These are phyloP conservation scores for Atlantisia rogersi DNA, from an alignment of 2,113 vertebrate genomes.

Conservation along the genomic window DNA sequence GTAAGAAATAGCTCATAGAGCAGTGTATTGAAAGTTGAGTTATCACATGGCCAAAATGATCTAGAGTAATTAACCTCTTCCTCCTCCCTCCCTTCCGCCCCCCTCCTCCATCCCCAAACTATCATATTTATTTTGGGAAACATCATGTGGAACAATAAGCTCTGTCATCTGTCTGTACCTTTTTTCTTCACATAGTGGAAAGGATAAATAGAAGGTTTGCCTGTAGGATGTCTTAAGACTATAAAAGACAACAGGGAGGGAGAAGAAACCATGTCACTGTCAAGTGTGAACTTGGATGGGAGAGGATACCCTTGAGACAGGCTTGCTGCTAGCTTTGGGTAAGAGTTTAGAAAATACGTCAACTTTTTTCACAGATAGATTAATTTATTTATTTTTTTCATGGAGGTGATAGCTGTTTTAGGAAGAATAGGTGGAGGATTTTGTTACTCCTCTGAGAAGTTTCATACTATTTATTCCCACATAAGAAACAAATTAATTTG, in stretches of 20 bases:
- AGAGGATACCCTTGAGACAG: not conserved
- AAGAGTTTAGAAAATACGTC: not conserved
- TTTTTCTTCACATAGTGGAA: not conserved
- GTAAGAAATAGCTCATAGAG: not conserved
- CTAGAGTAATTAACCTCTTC: not conserved
- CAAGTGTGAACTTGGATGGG: not conserved
- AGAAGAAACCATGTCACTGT: not conserved
- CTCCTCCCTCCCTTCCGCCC: not conserved
- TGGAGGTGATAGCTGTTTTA: not conserved
- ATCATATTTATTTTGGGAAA: not conserved
- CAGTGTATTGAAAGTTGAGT: not conserved
- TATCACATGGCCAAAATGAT: not conserved
- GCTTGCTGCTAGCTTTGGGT: not conserved
- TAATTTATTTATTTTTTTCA: not conserved
- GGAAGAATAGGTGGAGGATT: not conserved
- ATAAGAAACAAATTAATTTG: not conserved
- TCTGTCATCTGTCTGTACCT: not conserved
- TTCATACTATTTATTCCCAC: not conserved
- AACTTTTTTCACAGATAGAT: not conserved
- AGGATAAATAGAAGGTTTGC: not conserved
- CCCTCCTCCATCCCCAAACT: not conserved
- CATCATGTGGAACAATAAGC: rapidly evolving
- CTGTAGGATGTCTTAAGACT: not conserved
- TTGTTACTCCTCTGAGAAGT: not conserved
- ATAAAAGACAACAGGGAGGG: not conserved